phyloP scores from a whole-genome alignment of 2,113 vertebrate species.

The Nycticebus coucang region DNA sequence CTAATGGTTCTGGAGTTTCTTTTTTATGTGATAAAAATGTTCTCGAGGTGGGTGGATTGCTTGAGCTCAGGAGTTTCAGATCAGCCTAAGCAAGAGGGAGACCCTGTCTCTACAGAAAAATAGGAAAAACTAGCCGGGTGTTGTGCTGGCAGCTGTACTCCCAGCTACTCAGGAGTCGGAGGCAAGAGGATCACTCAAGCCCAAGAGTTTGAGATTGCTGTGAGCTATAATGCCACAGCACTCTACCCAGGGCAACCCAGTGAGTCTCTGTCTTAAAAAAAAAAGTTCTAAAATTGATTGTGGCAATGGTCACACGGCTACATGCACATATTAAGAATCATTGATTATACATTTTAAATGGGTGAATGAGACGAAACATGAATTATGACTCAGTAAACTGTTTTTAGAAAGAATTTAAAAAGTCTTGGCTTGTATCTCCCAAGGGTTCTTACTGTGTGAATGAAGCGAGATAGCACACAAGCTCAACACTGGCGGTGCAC shows the following conservation, averaged over 20 bases:
- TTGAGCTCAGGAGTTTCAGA: too few relatives aligned
- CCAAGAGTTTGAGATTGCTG: too few relatives aligned
- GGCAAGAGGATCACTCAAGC: too few relatives aligned
- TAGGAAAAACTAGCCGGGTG: too few relatives aligned
- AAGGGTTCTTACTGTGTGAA: background rate
- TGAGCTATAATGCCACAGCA: too few relatives aligned
- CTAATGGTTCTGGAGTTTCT: background rate
- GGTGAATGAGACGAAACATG: background rate
- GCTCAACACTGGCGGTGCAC: rapidly evolving
- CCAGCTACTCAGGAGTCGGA: too few relatives aligned
- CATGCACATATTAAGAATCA: background rate
- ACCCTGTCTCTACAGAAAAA: too few relatives aligned
- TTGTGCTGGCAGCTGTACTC: too few relatives aligned
- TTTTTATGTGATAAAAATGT: background rate
- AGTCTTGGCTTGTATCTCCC: background rate
- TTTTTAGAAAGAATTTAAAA: background rate
- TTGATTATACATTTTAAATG: background rate
- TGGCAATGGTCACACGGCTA: background rate
- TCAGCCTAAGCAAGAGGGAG: too few relatives aligned
- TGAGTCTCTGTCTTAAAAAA: too few relatives aligned
- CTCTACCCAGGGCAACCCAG: too few relatives aligned
- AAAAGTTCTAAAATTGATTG: background rate
- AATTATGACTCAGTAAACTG: background rate
- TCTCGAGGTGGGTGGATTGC: too few relatives aligned
- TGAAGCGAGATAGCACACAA: background rate